Base-by-base conservation (phyloP, 2,888 invertebrate species). In the Drosophila trichaetosa region DNA sequence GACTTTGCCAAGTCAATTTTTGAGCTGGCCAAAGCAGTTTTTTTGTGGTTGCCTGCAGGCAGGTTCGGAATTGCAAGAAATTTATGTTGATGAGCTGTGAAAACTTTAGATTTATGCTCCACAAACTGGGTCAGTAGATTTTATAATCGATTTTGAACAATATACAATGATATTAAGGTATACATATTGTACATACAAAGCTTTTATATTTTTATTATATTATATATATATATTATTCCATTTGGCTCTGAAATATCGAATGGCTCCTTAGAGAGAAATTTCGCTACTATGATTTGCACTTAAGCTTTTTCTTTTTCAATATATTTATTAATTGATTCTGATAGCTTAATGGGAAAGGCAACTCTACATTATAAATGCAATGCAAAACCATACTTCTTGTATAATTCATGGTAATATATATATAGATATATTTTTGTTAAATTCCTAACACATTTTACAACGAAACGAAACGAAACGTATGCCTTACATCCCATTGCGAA, bases 1-100 rank as follows among this genome's bases (percentile, higher is more conserved):
- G 72, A 81, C 65, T 83, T 73, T 83, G 89, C 87, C 89, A 86
- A 86, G 84, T 73, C 72, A 66, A 61, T 61, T 80, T 78, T 75
- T 71, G 56, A 56, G 69, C 66, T 65, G 38, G 70, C 66, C 68
- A 63, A 68, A 73, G 66, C 60, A 38, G 36, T 53, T 69, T 74
- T 54, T 36, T 38, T 4, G 13, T 10, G 29, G 11, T 16, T 38
- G 57, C 57, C 40, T 57, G 57, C 29, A 56, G 56, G 38, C 16
- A 40, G 40, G 8, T 31, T 57, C 3, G n/a, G 34, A 69, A 56
- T 69, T 76, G 54, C 49, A 48, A 62, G 65, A 79, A 78, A 68
- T 68, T 79, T 73, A 79, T 79, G 77, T 74, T 63, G 76, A 69
- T 69, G 53, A 64, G 69, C 66, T 61, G 58, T 59, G 31, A 48